Conservation (phyloP, 2,113 vertebrate species). For the Haemorhous mexicanus region DNA sequence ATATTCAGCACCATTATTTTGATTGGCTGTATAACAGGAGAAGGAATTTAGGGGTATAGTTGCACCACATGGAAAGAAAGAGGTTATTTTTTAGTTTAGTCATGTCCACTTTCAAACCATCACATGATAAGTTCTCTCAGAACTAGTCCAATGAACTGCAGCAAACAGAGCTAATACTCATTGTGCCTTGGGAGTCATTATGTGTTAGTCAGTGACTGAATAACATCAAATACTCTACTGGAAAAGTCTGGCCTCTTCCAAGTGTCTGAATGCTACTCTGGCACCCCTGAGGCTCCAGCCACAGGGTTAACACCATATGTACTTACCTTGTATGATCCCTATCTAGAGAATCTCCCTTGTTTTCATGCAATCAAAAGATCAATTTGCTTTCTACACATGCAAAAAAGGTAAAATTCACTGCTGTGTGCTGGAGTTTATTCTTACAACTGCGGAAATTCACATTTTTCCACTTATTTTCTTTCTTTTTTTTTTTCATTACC, state of each 20-base stretch:
- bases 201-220: not conserved
- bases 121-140: not conserved
- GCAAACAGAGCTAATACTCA: not conserved
- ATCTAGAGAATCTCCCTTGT: not conserved
- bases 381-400: not conserved
- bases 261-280: not conserved
- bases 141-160: not conserved
- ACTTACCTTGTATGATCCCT: not conserved
- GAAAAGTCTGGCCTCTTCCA: not conserved
- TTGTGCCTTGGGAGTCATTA: not conserved
- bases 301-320: not conserved
- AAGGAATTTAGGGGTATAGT: not conserved
- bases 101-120: not conserved
- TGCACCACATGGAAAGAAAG: not conserved
- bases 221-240: not conserved
- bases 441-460: not conserved
- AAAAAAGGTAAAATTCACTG: not conserved
- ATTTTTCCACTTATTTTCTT: not conserved
- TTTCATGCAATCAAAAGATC: not conserved
- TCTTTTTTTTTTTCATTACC: not conserved
- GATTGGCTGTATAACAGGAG: not conserved
- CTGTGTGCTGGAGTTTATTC: not conserved
- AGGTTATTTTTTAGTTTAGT: not conserved
- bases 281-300: not conserved
- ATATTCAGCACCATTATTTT: constrained; percentile 22